These are phyloP conservation scores for Heterodera carotae DNA, from an alignment of 1,140 invertebrate genomes.

Conservation along the genomic window DNA sequence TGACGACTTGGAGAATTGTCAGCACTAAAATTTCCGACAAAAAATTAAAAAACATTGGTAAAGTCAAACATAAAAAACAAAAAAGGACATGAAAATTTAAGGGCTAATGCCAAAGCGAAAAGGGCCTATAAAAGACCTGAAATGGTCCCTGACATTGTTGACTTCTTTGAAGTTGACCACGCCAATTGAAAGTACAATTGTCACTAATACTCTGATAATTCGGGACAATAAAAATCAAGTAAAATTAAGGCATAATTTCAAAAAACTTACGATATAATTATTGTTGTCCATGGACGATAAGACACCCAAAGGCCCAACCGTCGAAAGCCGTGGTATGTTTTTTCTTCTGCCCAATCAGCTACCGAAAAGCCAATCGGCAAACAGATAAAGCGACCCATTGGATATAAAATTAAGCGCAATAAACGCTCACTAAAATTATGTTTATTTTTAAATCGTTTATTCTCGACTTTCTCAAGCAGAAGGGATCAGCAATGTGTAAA, in stretches of 20 bases:
- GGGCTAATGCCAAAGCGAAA: not conserved
- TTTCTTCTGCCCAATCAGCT: constrained; percentile 37
- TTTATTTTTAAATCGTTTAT: not conserved
- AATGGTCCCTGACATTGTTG: constrained; percentile 61
- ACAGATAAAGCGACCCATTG: not conserved
- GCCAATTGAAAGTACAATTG: constrained; percentile 51
- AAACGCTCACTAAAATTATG: not conserved
- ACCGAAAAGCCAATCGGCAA: constrained; percentile 6
- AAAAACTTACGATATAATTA: constrained; percentile 42
- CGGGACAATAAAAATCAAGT: not conserved
- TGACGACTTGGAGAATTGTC: constrained; percentile 62
- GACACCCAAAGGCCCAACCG: constrained; percentile 30
- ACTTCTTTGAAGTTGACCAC: constrained; percentile 64
- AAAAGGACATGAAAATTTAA: not conserved
- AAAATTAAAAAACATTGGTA: not conserved
- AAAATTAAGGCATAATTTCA: constrained; percentile 5
- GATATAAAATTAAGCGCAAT: not conserved
- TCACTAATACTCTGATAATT: constrained; percentile 38
- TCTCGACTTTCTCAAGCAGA: no score
- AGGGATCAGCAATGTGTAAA: no score
- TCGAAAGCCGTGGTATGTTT: constrained; percentile 32
- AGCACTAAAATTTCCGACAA: constrained; percentile 48
- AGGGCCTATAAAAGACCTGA: not conserved
- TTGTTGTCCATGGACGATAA: constrained; percentile 39
- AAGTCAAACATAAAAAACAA: not conserved